A percentile compares a stretch with the other conserved stretches of the same genome.
These are phyloP conservation scores for Tetragnatha versicolor DNA, from an alignment of 1,140 invertebrate genomes.

Conservation along the genomic window DNA sequence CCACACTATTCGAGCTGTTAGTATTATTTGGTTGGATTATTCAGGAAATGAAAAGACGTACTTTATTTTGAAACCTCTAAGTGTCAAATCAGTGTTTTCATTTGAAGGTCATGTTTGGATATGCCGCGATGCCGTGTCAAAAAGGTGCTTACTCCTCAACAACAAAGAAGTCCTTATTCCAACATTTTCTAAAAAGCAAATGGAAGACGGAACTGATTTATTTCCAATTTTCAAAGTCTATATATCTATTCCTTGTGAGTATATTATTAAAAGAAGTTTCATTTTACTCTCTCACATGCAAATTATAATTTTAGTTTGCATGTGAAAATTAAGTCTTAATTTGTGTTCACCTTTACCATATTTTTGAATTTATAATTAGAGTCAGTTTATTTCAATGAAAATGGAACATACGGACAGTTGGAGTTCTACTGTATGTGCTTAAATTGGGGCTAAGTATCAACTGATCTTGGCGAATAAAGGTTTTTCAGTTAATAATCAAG, in stretches of 20 bases:
- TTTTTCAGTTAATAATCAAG: no score
- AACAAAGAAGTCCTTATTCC: conserved; percentile 1
- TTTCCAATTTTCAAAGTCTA: background rate
- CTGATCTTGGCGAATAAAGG: no score
- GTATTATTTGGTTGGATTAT: conserved; percentile 34
- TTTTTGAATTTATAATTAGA: no score
- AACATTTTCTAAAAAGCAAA: background rate
- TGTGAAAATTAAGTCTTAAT: no score
- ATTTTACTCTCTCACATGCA: background rate
- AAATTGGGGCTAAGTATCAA: no score
- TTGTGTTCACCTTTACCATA: no score
- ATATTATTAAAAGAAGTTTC: background rate
- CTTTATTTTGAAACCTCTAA: background rate
- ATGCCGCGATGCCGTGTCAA: background rate
- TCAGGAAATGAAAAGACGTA: background rate
- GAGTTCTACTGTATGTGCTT: no score
- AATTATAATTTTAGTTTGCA: background rate
- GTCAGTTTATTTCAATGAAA: no score
- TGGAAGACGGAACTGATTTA: background rate
- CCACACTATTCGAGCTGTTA: background rate
- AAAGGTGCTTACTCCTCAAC: conserved; percentile 10
- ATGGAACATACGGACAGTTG: no score
- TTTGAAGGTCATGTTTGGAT: conserved; percentile 37
- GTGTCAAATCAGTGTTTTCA: background rate
- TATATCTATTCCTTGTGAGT: conserved; percentile 1